These are phyloP conservation scores for Caranx melampygus DNA, from an alignment of 2,113 vertebrate genomes.

Conservation along the genomic window DNA sequence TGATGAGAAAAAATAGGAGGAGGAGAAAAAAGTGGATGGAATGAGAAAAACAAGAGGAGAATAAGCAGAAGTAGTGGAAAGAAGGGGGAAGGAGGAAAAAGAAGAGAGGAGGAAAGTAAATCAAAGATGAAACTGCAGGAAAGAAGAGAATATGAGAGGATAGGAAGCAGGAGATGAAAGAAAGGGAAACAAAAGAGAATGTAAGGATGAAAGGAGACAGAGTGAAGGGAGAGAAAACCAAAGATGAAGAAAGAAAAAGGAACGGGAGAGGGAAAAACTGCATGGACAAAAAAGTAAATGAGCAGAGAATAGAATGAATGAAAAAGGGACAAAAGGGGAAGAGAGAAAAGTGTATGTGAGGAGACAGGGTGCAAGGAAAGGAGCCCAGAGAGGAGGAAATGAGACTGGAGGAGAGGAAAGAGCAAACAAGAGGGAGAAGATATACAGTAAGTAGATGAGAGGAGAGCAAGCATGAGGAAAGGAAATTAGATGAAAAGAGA, in stretches of 20 bases:
- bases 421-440: constrained; percentile 2
- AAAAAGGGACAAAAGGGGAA: background rate
- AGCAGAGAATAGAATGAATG: background rate
- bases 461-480: constrained; percentile 12
- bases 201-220: too few relatives aligned
- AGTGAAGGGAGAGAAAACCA: too few relatives aligned
- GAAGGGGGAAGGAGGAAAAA: too few relatives aligned
- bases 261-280: background rate
- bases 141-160: too few relatives aligned
- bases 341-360: background rate
- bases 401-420: constrained; percentile 9
- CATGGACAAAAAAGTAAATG: background rate
- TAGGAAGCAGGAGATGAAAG: too few relatives aligned
- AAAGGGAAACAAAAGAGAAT: too few relatives aligned
- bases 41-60: too few relatives aligned
- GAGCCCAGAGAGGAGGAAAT: constrained; percentile 5
- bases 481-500: constrained; percentile 40
- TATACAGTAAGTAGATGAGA: constrained; percentile 16
- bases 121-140: too few relatives aligned
- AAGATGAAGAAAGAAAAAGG: too few relatives aligned
- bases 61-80: too few relatives aligned
- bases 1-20: background rate
- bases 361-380: background rate
- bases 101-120: too few relatives aligned
- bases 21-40: too few relatives aligned